Evolutionary conservation across 2,113 vertebrate species (phyloP).

Genomic region (Butastur rufipennis): DNA sequence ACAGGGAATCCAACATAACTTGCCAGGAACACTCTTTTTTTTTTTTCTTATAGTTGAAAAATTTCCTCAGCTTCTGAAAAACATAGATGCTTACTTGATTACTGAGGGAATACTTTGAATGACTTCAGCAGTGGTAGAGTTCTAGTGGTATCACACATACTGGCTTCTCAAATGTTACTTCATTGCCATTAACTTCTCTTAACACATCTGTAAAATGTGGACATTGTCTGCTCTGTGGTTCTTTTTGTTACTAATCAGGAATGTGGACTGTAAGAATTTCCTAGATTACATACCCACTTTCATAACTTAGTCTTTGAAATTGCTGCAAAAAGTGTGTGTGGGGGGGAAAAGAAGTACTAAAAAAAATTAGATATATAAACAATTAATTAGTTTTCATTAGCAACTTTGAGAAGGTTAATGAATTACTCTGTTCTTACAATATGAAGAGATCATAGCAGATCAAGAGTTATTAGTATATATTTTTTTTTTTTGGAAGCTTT

Average conservation of each 20-base stretch:
- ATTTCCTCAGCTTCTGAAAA: neutral
- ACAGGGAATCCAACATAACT: rapidly evolving
- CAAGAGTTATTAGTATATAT: neutral
- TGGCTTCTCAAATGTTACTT: neutral
- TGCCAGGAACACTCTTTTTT: neutral
- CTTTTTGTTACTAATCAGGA: neutral
- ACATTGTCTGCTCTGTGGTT: neutral
- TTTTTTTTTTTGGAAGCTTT: neutral
- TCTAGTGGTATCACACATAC: neutral
- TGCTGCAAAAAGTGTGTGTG: neutral
- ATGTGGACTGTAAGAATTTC: neutral
- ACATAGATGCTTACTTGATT: neutral
- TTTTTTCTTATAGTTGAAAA: neutral
- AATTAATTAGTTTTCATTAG: neutral
- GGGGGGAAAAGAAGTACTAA: too few species aligned
- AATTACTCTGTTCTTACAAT: neutral
- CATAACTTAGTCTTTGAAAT: neutral
- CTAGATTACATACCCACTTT: neutral
- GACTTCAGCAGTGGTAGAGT: neutral
- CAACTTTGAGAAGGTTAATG: neutral
- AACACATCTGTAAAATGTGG: rapidly evolving
- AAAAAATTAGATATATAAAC: neutral
- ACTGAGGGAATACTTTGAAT: neutral
- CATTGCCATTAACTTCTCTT: neutral
- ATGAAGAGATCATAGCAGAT: neutral